phyloP scores from a whole-genome alignment of 1,140 invertebrate species.

The Temnothorax longispinosus region DNA sequence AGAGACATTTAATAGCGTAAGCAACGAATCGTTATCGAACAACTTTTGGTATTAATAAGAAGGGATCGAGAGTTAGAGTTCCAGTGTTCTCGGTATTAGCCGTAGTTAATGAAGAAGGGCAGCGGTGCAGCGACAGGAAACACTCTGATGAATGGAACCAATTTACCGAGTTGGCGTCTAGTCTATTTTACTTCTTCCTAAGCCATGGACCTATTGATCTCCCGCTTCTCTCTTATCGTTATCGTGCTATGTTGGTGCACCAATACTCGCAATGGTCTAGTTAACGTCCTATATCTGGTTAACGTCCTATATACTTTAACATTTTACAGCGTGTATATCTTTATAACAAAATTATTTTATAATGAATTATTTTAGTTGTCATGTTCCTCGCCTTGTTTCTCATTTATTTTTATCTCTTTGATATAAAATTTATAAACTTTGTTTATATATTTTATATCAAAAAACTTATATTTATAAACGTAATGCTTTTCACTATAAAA shows the following conservation, averaged over 20 bases:
- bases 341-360: background rate
- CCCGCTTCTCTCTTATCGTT: slow-evolving; percentile 51
- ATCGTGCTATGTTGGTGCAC: slow-evolving; percentile 27
- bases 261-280: background rate
- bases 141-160: slow-evolving; percentile 78
- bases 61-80: slow-evolving; percentile 58
- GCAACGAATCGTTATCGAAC: slow-evolving; percentile 46
- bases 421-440: no score
- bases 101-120: slow-evolving; percentile 61
- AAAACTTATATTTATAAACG: background rate
- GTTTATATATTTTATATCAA: background rate
- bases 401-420: background rate
- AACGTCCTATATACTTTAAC: background rate
- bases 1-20: slow-evolving; percentile 49
- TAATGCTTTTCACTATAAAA: background rate
- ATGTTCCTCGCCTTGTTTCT: background rate
- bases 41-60: slow-evolving; percentile 58
- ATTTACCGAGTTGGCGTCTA: slow-evolving; percentile 78
- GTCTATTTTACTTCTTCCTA: slow-evolving; percentile 64
- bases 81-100: slow-evolving; percentile 59
- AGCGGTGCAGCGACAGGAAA: slow-evolving; percentile 70
- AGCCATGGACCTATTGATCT: slow-evolving; percentile 58
- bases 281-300: background rate
- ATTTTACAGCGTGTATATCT: background rate
- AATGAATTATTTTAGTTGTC: background rate